Conservation (phyloP, 2,888 invertebrate genomes). For the Bembecia ichneumoniformis region DNA sequence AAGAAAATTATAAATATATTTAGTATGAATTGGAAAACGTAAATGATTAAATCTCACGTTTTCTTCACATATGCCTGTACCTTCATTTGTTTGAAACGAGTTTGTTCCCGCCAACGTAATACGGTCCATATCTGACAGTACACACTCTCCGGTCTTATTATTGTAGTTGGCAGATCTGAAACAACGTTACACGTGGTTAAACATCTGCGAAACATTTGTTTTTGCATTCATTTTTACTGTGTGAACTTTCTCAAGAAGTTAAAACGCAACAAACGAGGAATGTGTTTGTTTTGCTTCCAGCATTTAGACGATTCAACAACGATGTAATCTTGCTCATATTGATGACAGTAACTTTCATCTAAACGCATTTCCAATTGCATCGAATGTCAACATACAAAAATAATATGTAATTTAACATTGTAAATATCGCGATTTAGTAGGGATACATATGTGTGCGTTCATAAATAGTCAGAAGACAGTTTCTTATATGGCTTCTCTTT, state of each 20-base stretch:
- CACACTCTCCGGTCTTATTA: conserved; percentile 87
- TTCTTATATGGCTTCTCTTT: conserved; percentile 20
- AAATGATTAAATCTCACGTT: background rate
- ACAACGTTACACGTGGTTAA: conserved; percentile 40
- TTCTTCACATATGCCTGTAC: conserved; percentile 27
- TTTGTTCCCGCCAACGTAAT: conserved; percentile 88
- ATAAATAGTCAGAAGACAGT: conserved; percentile 10
- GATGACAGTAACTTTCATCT: too few relatives aligned
- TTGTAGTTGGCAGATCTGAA: conserved; percentile 92
- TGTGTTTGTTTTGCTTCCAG: too few relatives aligned
- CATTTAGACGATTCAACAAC: too few relatives aligned
- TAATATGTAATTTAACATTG: too few relatives aligned
- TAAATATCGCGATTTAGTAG: too few relatives aligned
- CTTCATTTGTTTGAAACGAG: conserved; percentile 80
- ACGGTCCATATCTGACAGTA: conserved; percentile 92
- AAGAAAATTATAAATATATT: background rate
- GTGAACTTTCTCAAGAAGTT: conserved; percentile 57
- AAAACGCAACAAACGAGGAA: conserved; percentile 6
- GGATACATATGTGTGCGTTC: background rate
- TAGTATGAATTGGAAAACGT: background rate
- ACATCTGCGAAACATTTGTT: conserved; percentile 27
- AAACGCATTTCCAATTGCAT: too few relatives aligned
- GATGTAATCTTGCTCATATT: too few relatives aligned
- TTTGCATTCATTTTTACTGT: conserved; percentile 34
- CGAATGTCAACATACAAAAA: too few relatives aligned